Base-by-base conservation (phyloP, 2,113 vertebrate species). In the Junco hyemalis region DNA sequence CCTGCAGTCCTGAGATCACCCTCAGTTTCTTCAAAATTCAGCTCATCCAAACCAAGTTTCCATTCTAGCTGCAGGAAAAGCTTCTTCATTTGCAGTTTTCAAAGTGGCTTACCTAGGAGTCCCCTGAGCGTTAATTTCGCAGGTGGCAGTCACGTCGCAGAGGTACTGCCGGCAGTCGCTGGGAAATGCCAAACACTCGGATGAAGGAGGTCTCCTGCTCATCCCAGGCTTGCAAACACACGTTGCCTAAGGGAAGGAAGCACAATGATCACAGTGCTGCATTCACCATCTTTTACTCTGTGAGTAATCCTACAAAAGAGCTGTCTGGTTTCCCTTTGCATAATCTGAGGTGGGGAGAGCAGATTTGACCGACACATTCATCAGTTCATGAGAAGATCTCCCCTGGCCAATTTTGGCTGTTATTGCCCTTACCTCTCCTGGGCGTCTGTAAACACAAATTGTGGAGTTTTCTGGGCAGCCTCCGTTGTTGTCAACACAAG, bases 401-500 rank as follows among this genome's bases (percentile, higher is more conserved):
- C 33, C 22, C 10, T 13, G 36, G 21, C 9, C 38, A 11, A 44
- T 85, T 73, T 80, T 84, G 47, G 63, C 22, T 60, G 10, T 63
- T 47, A 33, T 4, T 72, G 45, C 3, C 3, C 96, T 97, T 88
- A 99, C 99, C 98, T 98, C 97, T 89, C 98, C 98, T n/a, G 98
- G 97, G 44, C 90, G 93, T 66, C 64, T 95, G 72, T 98, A 98
- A 54, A 98, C 14, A 93, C 99, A 99, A 38, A 94, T 2, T 2
- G 99, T 99, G 14, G 98, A 98, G 92, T 98, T 98, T 65, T 93
- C 76, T 53, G 98, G 98, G 86, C 99, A 99, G 60, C 98, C 99
- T 38, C 99, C 99, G 2, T 98, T 98, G 97, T 96, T 96, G n/a
- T 74, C 23, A 18, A 95, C 63, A 73, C 99, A 99, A 5, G 98